Evolutionary conservation across 2,797 vertebrate genomes (phyloP).

Genomic region (Xerus rutilus): DNA sequence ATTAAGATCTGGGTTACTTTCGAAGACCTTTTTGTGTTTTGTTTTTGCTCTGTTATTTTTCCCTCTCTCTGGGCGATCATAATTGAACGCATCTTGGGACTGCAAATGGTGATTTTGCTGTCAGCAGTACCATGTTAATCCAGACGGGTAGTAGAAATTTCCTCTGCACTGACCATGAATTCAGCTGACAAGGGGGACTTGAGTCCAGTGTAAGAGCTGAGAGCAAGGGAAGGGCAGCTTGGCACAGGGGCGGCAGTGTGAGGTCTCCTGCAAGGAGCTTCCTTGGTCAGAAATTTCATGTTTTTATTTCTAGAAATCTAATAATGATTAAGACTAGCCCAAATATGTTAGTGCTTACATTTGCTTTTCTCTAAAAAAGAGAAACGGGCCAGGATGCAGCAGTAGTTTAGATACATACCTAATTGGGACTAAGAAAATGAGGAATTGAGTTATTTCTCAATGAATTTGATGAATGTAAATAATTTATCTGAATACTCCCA

Average conservation of each 20-base stretch:
- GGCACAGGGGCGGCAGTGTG: neutral
- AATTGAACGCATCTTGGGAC: slow-evolving; percentile 83
- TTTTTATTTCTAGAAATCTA: neutral
- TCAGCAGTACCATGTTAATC: slow-evolving; percentile 83
- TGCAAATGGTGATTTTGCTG: slow-evolving; percentile 86
- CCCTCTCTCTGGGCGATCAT: slow-evolving; percentile 82
- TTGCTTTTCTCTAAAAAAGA: neutral
- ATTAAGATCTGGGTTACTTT: slow-evolving; percentile 85
- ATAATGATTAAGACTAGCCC: neutral
- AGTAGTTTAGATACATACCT: neutral
- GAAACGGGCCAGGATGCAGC: neutral
- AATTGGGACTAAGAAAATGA: neutral
- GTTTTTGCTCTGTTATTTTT: neutral
- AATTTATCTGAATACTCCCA: neutral
- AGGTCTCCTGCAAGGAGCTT: too few species aligned
- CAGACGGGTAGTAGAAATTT: slow-evolving; percentile 84
- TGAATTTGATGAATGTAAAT: slow-evolving; percentile 57
- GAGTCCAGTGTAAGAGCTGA: slow-evolving; percentile 68
- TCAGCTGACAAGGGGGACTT: slow-evolving; percentile 78
- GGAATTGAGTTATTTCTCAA: slow-evolving; percentile 9
- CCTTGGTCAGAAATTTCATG: too few species aligned
- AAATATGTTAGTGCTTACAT: neutral
- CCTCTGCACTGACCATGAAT: slow-evolving; percentile 72
- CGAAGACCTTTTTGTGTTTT: slow-evolving; percentile 77
- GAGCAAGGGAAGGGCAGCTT: neutral